Conservation (phyloP, 2,888 invertebrate species). For the Celastrina argiolus region DNA sequence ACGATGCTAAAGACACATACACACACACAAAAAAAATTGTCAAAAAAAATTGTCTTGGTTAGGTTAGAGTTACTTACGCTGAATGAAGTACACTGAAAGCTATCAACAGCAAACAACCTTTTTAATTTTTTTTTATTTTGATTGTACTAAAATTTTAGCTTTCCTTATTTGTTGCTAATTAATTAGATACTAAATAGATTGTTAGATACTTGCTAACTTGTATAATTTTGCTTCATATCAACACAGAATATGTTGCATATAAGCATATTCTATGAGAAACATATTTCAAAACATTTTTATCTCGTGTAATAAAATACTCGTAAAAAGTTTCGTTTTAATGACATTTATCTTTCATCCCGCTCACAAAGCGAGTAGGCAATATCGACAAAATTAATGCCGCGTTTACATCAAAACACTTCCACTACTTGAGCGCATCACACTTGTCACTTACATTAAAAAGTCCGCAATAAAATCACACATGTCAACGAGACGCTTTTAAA, state of each 20-base stretch:
- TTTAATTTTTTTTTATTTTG: too few relatives aligned
- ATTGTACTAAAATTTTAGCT: too few relatives aligned
- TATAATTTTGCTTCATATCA: slow-evolving; percentile 2
- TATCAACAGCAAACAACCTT: too few relatives aligned
- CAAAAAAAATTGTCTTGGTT: too few relatives aligned
- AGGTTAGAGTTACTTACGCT: too few relatives aligned
- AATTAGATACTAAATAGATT: too few relatives aligned
- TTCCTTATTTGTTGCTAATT: too few relatives aligned
- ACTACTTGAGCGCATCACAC: slow-evolving; percentile 29
- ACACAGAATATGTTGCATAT: too few relatives aligned
- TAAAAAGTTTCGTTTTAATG: slow-evolving; percentile 28
- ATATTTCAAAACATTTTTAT: slow-evolving; percentile 20
- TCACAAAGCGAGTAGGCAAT: slow-evolving; percentile 31
- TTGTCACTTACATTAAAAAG: slow-evolving; percentile 55
- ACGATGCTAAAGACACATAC: too few relatives aligned
- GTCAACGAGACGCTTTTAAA: slow-evolving; percentile 53
- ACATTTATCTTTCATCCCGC: slow-evolving; percentile 26
- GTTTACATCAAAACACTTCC: slow-evolving; percentile 34
- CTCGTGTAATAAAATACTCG: slow-evolving; percentile 26
- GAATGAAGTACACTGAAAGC: too few relatives aligned
- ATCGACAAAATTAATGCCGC: slow-evolving; percentile 35
- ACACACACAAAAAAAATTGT: too few relatives aligned
- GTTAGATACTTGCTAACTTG: neutral
- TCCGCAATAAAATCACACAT: slow-evolving; percentile 43
- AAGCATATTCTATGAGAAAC: slow-evolving; percentile 3